Evolutionary conservation across 2,888 invertebrate species (phyloP).

Genomic region (Andrena hattorfiana): DNA sequence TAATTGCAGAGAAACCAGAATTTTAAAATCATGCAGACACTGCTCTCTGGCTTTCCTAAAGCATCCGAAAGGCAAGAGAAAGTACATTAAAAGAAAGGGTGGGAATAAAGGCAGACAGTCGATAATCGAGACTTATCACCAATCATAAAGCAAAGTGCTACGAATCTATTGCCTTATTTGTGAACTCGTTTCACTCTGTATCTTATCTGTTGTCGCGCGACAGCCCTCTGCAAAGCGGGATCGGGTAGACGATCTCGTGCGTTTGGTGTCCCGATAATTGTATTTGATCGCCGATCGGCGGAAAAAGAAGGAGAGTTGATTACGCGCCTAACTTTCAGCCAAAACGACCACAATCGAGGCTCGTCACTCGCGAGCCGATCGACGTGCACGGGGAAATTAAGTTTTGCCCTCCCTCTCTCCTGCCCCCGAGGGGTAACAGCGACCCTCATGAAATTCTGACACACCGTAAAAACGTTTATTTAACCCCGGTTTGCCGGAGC

Average conservation of each 20-base stretch:
- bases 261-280: constrained; percentile 67
- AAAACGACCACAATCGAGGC: constrained; percentile 26
- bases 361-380: not conserved
- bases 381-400: constrained; percentile 15
- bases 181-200: constrained; percentile 53
- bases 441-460: constrained; percentile 34
- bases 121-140: no score
- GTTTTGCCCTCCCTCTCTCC: constrained; percentile 6
- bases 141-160: constrained; percentile 3
- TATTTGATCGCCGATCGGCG: constrained; percentile 58
- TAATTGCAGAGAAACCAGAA: not conserved
- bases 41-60: no score
- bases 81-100: no score
- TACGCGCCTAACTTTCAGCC: constrained; percentile 32
- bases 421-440: not conserved
- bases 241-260: constrained; percentile 53
- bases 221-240: constrained; percentile 41
- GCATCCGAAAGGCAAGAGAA: no score
- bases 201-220: constrained; percentile 45
- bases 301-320: constrained; percentile 32
- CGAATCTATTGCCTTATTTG: constrained; percentile 55
- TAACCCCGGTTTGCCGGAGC: not conserved
- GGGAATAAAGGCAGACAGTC: no score
- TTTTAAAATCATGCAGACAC: no score
- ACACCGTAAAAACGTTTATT: constrained; percentile 32